A percentile compares a stretch with the other conserved stretches of the same genome.
Evolutionary conservation across 2,888 invertebrate species (phyloP).

Genomic region (Helleia helle): DNA sequence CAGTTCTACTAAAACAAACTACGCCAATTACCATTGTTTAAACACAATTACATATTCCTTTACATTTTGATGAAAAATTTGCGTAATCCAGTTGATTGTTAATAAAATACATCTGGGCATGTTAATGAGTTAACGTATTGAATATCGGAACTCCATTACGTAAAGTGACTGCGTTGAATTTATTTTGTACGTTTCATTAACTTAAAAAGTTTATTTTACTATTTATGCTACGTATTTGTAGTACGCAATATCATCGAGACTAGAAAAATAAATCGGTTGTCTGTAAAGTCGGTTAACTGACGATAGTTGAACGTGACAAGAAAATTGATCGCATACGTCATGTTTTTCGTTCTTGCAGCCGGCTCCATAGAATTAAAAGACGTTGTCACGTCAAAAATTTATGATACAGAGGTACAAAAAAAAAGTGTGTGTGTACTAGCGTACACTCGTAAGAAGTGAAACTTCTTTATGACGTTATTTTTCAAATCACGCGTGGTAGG

Average conservation of each 20-base stretch:
- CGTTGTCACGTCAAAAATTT: too few species aligned
- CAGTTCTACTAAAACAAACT: neutral
- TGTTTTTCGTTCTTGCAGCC: too few species aligned
- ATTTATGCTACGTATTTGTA: neutral
- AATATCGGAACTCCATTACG: conserved; percentile 20
- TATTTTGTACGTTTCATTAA: conserved; percentile 7
- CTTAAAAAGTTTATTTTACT: conserved; percentile 5
- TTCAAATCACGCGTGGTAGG: too few species aligned
- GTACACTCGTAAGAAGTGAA: too few species aligned
- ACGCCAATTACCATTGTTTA: neutral
- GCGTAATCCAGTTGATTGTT: conserved; percentile 9
- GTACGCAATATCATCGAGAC: neutral
- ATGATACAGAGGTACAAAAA: too few species aligned
- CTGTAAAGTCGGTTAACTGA: too few species aligned
- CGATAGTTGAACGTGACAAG: too few species aligned
- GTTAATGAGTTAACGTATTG: conserved; percentile 18
- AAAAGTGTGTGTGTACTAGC: too few species aligned
- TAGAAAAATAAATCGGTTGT: too few species aligned
- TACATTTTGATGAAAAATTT: conserved; percentile 12
- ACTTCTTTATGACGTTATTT: too few species aligned
- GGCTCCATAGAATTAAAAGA: too few species aligned
- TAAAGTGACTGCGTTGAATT: conserved; percentile 16
- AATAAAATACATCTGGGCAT: conserved; percentile 14
- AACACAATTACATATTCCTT: conserved; percentile 7
- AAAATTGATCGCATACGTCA: too few species aligned